phyloP scores from a whole-genome alignment of 2,113 vertebrate genomes.

The Mustela lutreola region DNA sequence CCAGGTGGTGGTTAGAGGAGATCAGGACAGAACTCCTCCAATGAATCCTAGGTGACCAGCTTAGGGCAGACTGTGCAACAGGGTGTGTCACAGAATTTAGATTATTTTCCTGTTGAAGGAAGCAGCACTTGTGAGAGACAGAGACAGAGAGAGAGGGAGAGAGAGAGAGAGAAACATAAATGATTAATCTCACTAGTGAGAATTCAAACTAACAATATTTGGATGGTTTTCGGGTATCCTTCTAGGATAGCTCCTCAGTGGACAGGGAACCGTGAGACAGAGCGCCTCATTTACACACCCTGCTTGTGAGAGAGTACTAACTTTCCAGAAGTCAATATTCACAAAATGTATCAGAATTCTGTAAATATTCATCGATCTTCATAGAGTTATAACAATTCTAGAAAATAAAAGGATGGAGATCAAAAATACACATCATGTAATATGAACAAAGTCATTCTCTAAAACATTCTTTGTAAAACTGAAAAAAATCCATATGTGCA shows the following conservation, averaged over 20 bases:
- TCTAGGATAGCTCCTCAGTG: not conserved
- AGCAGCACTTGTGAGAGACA: not conserved
- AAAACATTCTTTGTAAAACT: conserved; percentile 25
- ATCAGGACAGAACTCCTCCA: not conserved
- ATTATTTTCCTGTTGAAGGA: not conserved
- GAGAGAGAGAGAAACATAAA: not conserved
- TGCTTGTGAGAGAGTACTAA: not conserved
- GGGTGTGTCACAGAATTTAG: not conserved
- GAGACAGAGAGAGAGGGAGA: not conserved
- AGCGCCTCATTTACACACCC: not conserved
- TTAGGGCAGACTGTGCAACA: not conserved
- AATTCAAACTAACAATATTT: not conserved
- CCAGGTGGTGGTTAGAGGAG: not conserved
- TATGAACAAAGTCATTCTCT: not conserved
- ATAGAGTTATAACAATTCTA: not conserved
- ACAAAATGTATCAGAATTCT: not conserved
- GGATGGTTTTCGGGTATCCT: not conserved
- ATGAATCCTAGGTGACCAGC: not conserved
- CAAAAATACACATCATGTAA: not conserved
- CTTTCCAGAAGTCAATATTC: not conserved
- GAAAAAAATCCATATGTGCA: not conserved
- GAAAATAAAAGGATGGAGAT: not conserved
- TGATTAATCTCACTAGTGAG: not conserved
- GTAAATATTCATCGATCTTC: not conserved
- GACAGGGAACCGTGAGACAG: not conserved